phyloP scores from a whole-genome alignment of 2,797 vertebrate species.

The Rhabdophis nuchalis region DNA sequence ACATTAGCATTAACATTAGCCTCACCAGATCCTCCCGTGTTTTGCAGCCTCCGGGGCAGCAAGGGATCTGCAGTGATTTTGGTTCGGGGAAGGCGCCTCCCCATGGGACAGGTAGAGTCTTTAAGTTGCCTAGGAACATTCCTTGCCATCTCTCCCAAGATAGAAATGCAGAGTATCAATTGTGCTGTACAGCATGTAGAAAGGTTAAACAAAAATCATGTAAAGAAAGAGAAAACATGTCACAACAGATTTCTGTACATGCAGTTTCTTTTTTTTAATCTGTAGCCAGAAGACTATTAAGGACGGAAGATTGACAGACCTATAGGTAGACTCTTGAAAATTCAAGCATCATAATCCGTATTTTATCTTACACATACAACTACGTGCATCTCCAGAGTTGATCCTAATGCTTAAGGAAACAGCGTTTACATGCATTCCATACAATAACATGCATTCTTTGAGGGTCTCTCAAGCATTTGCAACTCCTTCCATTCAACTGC shows the following conservation, averaged over 20 bases:
- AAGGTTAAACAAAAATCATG: neutral
- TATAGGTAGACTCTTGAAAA: neutral
- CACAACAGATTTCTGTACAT: neutral
- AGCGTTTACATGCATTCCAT: neutral
- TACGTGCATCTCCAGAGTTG: neutral
- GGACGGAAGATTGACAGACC: neutral
- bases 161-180: neutral
- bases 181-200: neutral
- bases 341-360: neutral
- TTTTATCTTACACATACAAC: neutral
- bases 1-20: neutral
- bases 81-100: neutral
- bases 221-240: neutral
- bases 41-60: neutral
- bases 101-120: neutral
- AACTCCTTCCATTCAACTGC: constrained; percentile 23
- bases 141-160: neutral
- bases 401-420: constrained; percentile 20
- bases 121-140: neutral
- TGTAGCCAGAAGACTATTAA: neutral
- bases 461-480: constrained; percentile 16
- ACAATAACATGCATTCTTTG: neutral
- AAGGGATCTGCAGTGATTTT: neutral
- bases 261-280: neutral
- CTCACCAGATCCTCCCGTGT: neutral